Base-by-base conservation (phyloP, 2,888 invertebrate species). In the Drosophila pegasa region DNA sequence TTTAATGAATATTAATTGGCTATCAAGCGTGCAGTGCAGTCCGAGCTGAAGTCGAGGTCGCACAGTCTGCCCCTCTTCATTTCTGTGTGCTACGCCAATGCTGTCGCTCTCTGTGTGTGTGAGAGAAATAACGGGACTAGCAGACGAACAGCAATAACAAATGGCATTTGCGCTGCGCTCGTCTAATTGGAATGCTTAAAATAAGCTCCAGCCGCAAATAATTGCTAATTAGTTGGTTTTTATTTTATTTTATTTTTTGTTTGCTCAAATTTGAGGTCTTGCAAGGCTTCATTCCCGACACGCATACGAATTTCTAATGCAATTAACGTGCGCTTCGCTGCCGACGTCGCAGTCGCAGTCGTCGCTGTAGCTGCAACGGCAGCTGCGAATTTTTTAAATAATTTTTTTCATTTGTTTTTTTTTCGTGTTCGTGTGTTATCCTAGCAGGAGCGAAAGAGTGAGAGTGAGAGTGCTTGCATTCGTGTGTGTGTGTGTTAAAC, bases 241-340 rank as follows among this genome's bases (percentile, higher is more conserved):
- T 22, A 29, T 35, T 50, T 56, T 65, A 58, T 58, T 55, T 10
- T 63, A 63, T 66, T 27, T 63, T 67, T 73, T 29, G 63, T 66
- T 27, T 63, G 61, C 74, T 29, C 60, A 52, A 62, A 45, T 40
- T 68, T 71, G 52, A 54, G 57, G 65, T 75, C 62, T 75, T 86
- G 71, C 69, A 80, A 75, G 84, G 83, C 80, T 76, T 79, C 72
- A 61, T 62, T 60, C 67, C 51, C 80, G 67, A 76, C 77, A 77
- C 75, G 80, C 88, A 78, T 83, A 78, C 84, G 88, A 83, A 87
- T 83, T 88, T 88, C 85, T 83, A 83, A 83, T 83, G 86, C 78
- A 83, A 86, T 88, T 87, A 88, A 79, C 72, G 82, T 60, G 59
- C 57, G 69, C 60, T 54, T 33, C 62, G 58, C 60, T 37, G 69